These are phyloP conservation scores for Pimpla rufipes DNA, from an alignment of 2,888 invertebrate species.

Conservation along the genomic window DNA sequence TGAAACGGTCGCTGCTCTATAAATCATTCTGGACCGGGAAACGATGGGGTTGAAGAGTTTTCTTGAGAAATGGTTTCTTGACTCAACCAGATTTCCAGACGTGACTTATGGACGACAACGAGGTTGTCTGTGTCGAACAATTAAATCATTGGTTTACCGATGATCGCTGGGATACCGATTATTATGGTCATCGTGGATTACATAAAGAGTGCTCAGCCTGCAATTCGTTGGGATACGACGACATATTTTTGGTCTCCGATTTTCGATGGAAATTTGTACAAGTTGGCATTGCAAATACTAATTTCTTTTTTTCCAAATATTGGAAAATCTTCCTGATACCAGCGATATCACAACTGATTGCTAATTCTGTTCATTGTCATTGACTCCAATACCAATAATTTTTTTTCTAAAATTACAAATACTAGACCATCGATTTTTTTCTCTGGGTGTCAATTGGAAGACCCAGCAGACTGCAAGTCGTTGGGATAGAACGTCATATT, in stretches of 20 bases:
- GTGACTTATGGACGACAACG: neutral
- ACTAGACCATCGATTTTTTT: too few species aligned
- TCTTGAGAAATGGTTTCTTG: conserved; percentile 6
- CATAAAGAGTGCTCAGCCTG: neutral
- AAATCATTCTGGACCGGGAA: conserved; percentile 13
- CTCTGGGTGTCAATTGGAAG: too few species aligned
- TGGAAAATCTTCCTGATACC: neutral
- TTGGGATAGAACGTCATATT: neutral
- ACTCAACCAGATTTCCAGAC: too few species aligned
- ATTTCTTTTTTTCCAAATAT: neutral
- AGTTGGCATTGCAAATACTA: too few species aligned
- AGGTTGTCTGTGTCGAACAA: neutral
- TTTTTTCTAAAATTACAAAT: neutral
- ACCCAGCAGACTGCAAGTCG: neutral
- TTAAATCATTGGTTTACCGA: neutral
- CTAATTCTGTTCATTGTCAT: neutral
- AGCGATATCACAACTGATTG: neutral
- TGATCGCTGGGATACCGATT: neutral
- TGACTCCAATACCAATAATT: neutral
- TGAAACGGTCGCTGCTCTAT: neutral
- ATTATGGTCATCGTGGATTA: neutral
- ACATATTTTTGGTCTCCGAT: neutral
- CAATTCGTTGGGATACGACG: neutral
- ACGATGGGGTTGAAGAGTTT: neutral
- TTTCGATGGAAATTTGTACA: too few species aligned